Conservation (phyloP, 1,140 invertebrate genomes). For the Drosophila nigrodunni region DNA sequence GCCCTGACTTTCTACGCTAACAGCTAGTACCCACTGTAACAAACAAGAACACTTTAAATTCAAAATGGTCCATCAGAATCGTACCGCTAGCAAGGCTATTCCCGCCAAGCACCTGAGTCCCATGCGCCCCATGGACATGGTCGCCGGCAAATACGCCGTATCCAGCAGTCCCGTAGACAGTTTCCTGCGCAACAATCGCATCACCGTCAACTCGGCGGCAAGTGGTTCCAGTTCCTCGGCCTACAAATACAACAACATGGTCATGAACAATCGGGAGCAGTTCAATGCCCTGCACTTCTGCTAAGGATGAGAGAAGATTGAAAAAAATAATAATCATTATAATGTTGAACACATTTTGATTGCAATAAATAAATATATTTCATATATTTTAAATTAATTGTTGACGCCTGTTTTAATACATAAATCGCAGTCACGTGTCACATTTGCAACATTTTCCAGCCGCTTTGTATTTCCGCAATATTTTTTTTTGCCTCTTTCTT, state of each 20-base stretch:
- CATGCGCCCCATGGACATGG: slow-evolving; percentile 62
- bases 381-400: slow-evolving; percentile 64
- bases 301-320: slow-evolving; percentile 32
- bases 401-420: slow-evolving; percentile 49
- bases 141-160: slow-evolving; percentile 61
- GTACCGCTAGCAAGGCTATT: slow-evolving; percentile 72
- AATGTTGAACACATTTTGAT: slow-evolving; percentile 44
- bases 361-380: slow-evolving; percentile 59
- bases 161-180: slow-evolving; percentile 67
- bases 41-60: slow-evolving; percentile 5
- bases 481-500: slow-evolving; percentile 33
- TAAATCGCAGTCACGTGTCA: slow-evolving; percentile 78
- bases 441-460: slow-evolving; percentile 11
- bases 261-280: slow-evolving; percentile 75
- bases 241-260: slow-evolving; percentile 79
- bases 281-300: slow-evolving; percentile 81
- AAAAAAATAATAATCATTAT: slow-evolving; percentile 3
- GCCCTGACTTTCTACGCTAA: slow-evolving; percentile 56
- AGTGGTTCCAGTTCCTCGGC: slow-evolving; percentile 29
- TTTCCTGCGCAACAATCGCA: slow-evolving; percentile 51
- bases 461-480: slow-evolving; percentile 1
- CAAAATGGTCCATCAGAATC: slow-evolving; percentile 78
- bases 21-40: slow-evolving; percentile 2
- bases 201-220: slow-evolving; percentile 41
- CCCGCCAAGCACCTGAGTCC: slow-evolving; percentile 78